Base-by-base conservation (phyloP, 2,888 invertebrate species). In the Listrodromus nycthemerus region DNA sequence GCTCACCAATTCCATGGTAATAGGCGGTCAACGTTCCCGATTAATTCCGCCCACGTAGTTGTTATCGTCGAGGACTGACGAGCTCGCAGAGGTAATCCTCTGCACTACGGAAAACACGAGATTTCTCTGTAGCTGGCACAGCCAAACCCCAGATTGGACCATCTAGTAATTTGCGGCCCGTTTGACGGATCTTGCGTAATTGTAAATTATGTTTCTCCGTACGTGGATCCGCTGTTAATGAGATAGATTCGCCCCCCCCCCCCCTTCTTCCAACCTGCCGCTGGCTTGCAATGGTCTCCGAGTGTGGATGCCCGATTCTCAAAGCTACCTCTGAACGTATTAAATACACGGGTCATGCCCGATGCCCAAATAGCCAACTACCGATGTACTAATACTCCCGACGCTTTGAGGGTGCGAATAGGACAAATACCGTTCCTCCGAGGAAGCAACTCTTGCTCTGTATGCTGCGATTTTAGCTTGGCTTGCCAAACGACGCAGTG, bases 151-250 rank as follows among this genome's bases (percentile, higher is more conserved):
- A 77, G 80, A 80, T 81, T 71, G 78, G 78, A 75, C 27, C 78
- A 65, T 73, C 45, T 50, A 89, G 86, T 91, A 91, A 92, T 92
- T 92, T 92, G 91, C 87, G 89, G 91, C 82, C 88, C 90, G 91
- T 92, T 92, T 92, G 92, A 91, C 90, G 88, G 90, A 91, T 92
- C 91, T 91, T 91, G 90, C 90, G 88, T 91, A 91, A 92, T 92
- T 92, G 92, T 92, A 92, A 92, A 92, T 92, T 91, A 92, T 90
- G 91, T 92, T 92, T 91, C 83, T 37, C 89, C 87, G 88, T 88
- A 91, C 87, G 85, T 83, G 86, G 85, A 87, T 85, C 61, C 79
- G 19, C 69, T 65, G 52, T 50, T 71, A 78, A 67, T 30, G 45
- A 61, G n/a, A 69, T 63, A 33, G 58, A 76, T 73, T 80, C 58